Conservation (phyloP, 1,140 invertebrate genomes). For the Pseudomyrmex gracilis region DNA sequence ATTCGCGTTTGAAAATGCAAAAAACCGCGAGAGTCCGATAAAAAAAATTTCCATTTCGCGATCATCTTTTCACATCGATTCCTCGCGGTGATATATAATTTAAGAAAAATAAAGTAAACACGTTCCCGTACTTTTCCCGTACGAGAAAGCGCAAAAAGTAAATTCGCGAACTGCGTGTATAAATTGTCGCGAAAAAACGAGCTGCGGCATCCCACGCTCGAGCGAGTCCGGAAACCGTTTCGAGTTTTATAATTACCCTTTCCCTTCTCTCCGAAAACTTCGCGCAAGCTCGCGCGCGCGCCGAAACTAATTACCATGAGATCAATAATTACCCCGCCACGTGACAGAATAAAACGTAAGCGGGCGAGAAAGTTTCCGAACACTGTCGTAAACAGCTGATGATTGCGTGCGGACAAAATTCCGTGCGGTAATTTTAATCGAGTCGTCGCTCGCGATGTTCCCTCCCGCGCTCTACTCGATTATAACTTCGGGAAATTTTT, state of each 20-base stretch:
- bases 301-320: conserved; percentile 48
- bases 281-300: background rate
- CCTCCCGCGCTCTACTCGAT: background rate
- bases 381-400: conserved; percentile 51
- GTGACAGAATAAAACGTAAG: conserved; percentile 39
- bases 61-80: background rate
- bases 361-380: conserved; percentile 34
- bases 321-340: conserved; percentile 47
- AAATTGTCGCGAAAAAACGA: conserved; percentile 30
- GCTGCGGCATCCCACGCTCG: no score
- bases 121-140: background rate
- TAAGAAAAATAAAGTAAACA: conserved; percentile 1
- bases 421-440: conserved; percentile 38
- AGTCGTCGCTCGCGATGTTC: background rate
- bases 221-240: conserved; percentile 6
- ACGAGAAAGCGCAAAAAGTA: background rate
- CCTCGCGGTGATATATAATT: background rate
- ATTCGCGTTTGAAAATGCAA: no score
- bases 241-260: conserved; percentile 57
- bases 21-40: background rate
- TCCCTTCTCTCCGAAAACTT: conserved; percentile 24
- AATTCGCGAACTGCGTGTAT: background rate
- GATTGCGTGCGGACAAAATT: conserved; percentile 41
- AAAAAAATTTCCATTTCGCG: background rate
- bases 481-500: conserved; percentile 39